Base-by-base conservation (phyloP, 2,113 vertebrate genomes). In the Sisor rabdophorus region DNA sequence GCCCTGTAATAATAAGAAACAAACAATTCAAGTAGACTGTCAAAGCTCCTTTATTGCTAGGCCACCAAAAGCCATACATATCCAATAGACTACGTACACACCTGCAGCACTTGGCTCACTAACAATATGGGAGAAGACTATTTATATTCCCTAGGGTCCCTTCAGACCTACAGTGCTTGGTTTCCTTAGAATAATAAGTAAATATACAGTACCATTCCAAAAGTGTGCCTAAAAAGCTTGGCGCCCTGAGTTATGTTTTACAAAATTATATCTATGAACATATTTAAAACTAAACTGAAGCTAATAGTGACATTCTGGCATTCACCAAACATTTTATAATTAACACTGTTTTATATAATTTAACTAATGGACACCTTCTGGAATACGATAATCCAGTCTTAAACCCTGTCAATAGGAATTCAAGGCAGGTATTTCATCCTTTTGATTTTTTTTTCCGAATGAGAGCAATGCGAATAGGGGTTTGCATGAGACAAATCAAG, bases 401-500 rank as follows among this genome's bases (percentile, higher is more conserved):
- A 20, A 68, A 26, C 56, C 52, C 55, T 56, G 44, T 22, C 47
- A 44, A 52, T 53, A 53, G 12, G 13, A 44, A 24, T 28, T 63
- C 19, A 28, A 76, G 58, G 50, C 36, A 22, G 26, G 70, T 44
- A 28, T 76, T 32, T 71, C 8, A 9, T 30, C 30, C 9, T 1
- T 40, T 71, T n/a, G 40, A 44, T 44, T 67, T 47, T 48, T 11
- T 3, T 65, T 11, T 44, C 60, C 19, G 2, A 65, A 13, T 71
- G 58, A 67, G 26, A 59, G 65, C 52, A 44, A 32, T 73, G 55
- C 44, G 48, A 78, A 50, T 56, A 56, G 64, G 47, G 59, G 69
- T 77, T 69, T 69, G 16, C 36, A 30, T 47, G 8, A 70, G 70
- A 78, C 60, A 67, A 79, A 81, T 54, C 17, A 24, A 28, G 11